phyloP scores from a whole-genome alignment of 2,797 vertebrate genomes.

The Alosa sapidissima region DNA sequence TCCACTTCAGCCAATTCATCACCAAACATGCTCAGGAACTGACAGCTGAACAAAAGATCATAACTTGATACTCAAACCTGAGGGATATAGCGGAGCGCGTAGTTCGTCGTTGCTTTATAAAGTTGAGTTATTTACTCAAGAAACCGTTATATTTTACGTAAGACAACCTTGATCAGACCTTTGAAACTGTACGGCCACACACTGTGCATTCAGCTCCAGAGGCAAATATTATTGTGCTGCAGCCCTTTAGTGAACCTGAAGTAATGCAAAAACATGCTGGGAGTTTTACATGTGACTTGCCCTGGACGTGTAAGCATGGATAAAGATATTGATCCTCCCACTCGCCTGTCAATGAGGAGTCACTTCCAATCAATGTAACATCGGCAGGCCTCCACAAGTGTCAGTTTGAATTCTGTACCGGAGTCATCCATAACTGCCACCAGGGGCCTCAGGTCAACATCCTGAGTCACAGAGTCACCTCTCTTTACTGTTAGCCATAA shows the following conservation, averaged over 20 bases:
- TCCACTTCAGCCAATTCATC: neutral
- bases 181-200: neutral
- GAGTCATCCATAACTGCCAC: constrained; percentile 23
- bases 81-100: neutral
- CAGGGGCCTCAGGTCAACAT: constrained; percentile 20
- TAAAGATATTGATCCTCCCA: constrained; percentile 61
- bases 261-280: constrained; percentile 44
- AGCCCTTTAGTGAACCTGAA: constrained; percentile 46
- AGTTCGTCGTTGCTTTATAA: neutral
- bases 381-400: constrained; percentile 57
- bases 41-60: constrained; percentile 19
- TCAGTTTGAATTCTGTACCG: constrained; percentile 39
- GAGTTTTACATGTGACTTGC: constrained; percentile 40
- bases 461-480: neutral
- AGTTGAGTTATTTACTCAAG: constrained; percentile 1
- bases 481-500: constrained; percentile 9
- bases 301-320: constrained; percentile 44
- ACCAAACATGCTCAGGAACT: constrained; percentile 11
- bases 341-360: constrained; percentile 63
- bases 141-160: neutral
- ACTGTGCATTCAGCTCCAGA: neutral
- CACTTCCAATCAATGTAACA: constrained; percentile 67
- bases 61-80: constrained; percentile 12
- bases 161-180: neutral
- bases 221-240: constrained; percentile 3